These are phyloP conservation scores for Pyrrhosoma nymphula DNA, from an alignment of 2,888 invertebrate genomes.

Conservation along the genomic window DNA sequence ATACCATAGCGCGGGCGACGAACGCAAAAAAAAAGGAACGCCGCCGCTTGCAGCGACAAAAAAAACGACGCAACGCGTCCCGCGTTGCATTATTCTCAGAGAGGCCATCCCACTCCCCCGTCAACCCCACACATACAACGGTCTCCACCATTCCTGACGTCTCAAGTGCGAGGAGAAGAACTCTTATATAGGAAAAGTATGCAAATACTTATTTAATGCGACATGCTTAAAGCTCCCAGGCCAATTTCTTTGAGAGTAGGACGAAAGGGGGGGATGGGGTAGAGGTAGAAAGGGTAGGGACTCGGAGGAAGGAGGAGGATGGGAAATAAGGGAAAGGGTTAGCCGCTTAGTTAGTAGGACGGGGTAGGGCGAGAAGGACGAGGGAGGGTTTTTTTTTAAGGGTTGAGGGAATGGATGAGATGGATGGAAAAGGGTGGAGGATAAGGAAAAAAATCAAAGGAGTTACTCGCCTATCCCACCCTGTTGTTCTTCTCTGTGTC, in stretches of 20 bases:
- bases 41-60: neutral
- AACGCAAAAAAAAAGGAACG: neutral
- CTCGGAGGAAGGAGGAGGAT: neutral
- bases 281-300: neutral
- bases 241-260: slow-evolving; percentile 34
- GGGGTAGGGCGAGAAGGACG: too few species aligned
- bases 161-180: neutral
- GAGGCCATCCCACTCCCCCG: neutral
- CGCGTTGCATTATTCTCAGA: slow-evolving; percentile 1
- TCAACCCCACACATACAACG: neutral
- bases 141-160: neutral
- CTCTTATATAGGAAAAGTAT: slow-evolving; percentile 52
- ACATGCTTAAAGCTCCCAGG: neutral
- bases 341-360: neutral
- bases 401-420: neutral
- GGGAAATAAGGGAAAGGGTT: neutral
- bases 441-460: neutral
- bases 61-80: neutral
- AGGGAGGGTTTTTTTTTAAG: too few species aligned
- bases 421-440: neutral
- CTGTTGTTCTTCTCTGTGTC: neutral
- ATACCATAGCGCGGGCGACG: neutral
- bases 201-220: slow-evolving; percentile 50
- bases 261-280: neutral
- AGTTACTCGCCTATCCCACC: neutral